Evolutionary conservation across 2,113 vertebrate genomes (phyloP).

Genomic region (Agelaius tricolor): DNA sequence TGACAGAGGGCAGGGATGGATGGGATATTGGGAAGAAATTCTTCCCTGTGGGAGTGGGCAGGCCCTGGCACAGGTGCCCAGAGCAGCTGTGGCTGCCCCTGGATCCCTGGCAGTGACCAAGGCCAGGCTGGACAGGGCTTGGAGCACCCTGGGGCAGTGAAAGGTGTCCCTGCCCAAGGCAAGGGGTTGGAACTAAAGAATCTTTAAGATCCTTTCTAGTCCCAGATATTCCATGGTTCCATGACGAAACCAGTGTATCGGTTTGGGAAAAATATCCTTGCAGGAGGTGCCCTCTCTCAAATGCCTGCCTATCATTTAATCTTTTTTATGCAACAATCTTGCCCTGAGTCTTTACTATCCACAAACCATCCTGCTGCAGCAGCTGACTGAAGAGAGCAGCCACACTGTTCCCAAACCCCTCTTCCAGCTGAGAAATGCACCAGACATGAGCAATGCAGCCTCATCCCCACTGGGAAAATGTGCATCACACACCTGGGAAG

Average conservation of each 20-base stretch:
- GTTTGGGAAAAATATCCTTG: background rate
- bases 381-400: conserved; percentile 29
- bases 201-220: background rate
- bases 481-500: background rate
- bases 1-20: background rate
- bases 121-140: background rate
- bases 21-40: background rate
- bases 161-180: background rate
- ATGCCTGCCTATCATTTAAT: background rate
- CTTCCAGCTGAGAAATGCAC: conserved; percentile 22
- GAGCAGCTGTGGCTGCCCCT: background rate
- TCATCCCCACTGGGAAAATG: background rate
- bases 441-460: background rate
- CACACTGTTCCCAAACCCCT: background rate
- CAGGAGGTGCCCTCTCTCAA: background rate
- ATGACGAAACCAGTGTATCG: background rate
- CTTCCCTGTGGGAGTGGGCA: rapidly evolving
- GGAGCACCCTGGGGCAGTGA: rapidly evolving
- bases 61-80: background rate
- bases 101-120: background rate
- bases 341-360: conserved; percentile 9
- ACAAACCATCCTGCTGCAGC: conserved; percentile 54
- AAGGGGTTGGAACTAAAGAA: background rate
- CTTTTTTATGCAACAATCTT: background rate
- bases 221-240: background rate